A percentile compares a stretch with the other conserved stretches of the same genome.
Evolutionary conservation across 2,888 invertebrate species (phyloP).

Genomic region (Sphaeridia pumilis): DNA sequence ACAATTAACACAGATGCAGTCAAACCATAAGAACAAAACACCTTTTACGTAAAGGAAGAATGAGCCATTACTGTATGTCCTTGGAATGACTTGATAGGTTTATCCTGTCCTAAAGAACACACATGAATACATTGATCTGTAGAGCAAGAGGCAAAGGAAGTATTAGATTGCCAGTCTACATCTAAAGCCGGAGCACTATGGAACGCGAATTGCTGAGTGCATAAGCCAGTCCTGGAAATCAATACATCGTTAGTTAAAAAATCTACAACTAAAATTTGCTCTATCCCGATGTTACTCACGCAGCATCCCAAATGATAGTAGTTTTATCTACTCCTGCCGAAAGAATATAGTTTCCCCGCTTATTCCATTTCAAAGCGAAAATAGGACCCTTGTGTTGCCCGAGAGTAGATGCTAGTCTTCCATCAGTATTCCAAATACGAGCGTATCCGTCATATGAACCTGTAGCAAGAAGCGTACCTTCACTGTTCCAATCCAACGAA

Average conservation of each 20-base stretch:
- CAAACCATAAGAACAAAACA: too few relatives aligned
- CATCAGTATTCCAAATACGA: slow-evolving; percentile 95
- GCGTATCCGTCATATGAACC: slow-evolving; percentile 99
- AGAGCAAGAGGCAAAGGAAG: slow-evolving; percentile 95
- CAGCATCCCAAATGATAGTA: slow-evolving; percentile 98
- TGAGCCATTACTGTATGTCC: slow-evolving; percentile 84
- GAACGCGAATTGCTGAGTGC: slow-evolving; percentile 98
- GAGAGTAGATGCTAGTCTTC: slow-evolving; percentile 79
- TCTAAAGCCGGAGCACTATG: slow-evolving; percentile 96
- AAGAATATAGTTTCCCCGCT: slow-evolving; percentile 91
- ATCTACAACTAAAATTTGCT: too few relatives aligned
- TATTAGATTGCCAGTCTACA: slow-evolving; percentile 98
- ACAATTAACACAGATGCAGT: too few relatives aligned
- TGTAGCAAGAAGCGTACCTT: slow-evolving; percentile 86
- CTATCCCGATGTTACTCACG: slow-evolving; percentile 38
- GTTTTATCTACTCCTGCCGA: slow-evolving; percentile 93
- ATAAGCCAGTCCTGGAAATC: slow-evolving; percentile 67
- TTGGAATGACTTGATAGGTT: slow-evolving; percentile 97
- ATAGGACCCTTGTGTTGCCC: slow-evolving; percentile 99
- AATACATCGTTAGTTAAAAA: too few relatives aligned
- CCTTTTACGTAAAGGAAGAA: too few relatives aligned
- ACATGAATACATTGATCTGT: slow-evolving; percentile 99
- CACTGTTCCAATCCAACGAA: slow-evolving; percentile 98
- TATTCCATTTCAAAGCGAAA: slow-evolving; percentile 99
- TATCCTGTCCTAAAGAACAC: slow-evolving; percentile 80